Evolutionary conservation across 2,888 invertebrate species (phyloP).

Genomic region (Pecten maximus): DNA sequence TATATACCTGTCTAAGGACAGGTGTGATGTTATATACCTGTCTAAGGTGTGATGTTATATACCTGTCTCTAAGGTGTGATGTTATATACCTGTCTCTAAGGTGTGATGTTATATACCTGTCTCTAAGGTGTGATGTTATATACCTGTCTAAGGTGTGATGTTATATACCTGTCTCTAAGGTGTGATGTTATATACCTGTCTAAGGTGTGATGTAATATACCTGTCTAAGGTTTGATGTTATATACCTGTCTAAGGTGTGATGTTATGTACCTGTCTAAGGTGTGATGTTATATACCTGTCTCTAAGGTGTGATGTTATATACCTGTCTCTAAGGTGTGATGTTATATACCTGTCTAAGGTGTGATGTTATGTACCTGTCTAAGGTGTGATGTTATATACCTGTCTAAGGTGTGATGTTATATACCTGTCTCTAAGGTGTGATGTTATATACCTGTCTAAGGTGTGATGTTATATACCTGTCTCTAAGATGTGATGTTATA

Average conservation of each 20-base stretch:
- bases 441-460: no score
- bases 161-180: background rate
- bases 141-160: no score
- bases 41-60: background rate
- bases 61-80: background rate
- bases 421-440: no score
- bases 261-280: background rate
- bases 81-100: background rate
- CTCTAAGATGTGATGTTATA: no score
- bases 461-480: no score
- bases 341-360: no score
- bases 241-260: background rate
- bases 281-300: background rate
- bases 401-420: no score
- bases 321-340: no score
- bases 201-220: background rate
- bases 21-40: slow-evolving; percentile 1
- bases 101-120: background rate
- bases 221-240: background rate
- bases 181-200: slow-evolving; percentile 15
- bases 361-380: no score
- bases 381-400: no score
- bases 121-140: no score
- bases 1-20: background rate
- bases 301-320: background rate